These are phyloP conservation scores for Chaetodon trifasciatus DNA, from an alignment of 2,797 vertebrate species.

Conservation along the genomic window DNA sequence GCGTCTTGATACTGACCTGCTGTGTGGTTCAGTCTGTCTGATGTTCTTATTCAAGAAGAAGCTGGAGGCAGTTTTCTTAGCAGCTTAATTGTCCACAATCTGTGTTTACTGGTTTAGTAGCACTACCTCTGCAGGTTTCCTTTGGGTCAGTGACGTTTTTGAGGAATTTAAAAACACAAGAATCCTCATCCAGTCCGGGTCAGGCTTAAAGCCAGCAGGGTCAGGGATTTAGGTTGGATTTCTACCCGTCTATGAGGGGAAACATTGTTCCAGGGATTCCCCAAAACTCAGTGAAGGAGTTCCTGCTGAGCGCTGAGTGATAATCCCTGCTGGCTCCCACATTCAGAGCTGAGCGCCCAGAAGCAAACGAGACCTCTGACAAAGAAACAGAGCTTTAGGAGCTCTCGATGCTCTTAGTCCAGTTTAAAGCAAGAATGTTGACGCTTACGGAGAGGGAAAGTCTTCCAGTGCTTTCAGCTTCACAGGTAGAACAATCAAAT, in stretches of 20 bases:
- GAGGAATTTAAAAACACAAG: background rate
- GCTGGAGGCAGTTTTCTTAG: background rate
- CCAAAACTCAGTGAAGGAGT: constrained; percentile 10
- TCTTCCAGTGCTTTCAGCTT: background rate
- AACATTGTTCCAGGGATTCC: constrained; percentile 46
- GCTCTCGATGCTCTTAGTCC: background rate
- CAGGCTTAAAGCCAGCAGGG: constrained; percentile 36
- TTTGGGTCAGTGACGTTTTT: background rate
- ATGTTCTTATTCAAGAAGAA: background rate
- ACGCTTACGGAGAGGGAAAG: background rate
- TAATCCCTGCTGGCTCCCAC: constrained; percentile 50
- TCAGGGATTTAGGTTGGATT: constrained; percentile 51
- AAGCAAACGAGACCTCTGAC: constrained; percentile 17
- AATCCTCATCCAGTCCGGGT: constrained; percentile 16
- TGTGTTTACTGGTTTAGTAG: background rate
- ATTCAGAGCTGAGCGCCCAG: constrained; percentile 12
- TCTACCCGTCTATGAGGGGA: constrained; percentile 29
- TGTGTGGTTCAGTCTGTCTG: too few species aligned
- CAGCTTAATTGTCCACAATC: background rate
- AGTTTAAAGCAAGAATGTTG: constrained; percentile 25
- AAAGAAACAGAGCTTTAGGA: constrained; percentile 10
- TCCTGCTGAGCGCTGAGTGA: constrained; percentile 14
- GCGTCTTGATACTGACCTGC: background rate
- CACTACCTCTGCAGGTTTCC: background rate
- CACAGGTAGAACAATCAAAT: background rate